These are phyloP conservation scores for Pogonognathellus flavescens DNA, from an alignment of 1,140 invertebrate species.

Conservation along the genomic window DNA sequence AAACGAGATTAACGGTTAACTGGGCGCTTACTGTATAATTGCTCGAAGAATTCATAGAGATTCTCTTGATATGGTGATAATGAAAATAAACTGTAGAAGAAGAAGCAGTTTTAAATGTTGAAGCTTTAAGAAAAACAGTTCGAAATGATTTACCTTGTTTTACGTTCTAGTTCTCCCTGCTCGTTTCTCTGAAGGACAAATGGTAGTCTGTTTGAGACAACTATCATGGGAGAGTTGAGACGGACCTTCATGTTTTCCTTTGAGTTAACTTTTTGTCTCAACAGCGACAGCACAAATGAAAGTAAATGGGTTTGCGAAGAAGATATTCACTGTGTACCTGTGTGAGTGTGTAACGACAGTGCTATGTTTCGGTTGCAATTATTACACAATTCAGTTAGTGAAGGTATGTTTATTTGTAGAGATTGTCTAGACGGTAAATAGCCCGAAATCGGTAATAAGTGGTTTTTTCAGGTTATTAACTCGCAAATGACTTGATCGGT, in stretches of 20 bases:
- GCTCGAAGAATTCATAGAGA: not conserved
- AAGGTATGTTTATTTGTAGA: no score
- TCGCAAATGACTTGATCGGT: no score
- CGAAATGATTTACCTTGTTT: constrained; percentile 79
- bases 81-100: not conserved
- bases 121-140: not conserved
- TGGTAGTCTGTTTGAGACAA: constrained; percentile 89
- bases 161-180: constrained; percentile 80
- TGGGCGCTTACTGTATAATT: no score
- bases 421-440: no score
- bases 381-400: no score
- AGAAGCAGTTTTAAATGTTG: not conserved
- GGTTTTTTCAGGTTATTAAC: no score
- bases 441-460: no score
- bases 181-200: constrained; percentile 85
- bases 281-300: not conserved
- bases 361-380: no score
- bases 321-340: no score
- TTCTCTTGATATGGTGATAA: not conserved
- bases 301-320: not conserved
- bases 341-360: no score
- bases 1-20: no score
- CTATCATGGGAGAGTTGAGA: constrained; percentile 76
- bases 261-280: not conserved
- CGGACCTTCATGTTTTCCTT: not conserved